phyloP scores from a whole-genome alignment of 2,888 invertebrate genomes.

The Beris chalybata region DNA sequence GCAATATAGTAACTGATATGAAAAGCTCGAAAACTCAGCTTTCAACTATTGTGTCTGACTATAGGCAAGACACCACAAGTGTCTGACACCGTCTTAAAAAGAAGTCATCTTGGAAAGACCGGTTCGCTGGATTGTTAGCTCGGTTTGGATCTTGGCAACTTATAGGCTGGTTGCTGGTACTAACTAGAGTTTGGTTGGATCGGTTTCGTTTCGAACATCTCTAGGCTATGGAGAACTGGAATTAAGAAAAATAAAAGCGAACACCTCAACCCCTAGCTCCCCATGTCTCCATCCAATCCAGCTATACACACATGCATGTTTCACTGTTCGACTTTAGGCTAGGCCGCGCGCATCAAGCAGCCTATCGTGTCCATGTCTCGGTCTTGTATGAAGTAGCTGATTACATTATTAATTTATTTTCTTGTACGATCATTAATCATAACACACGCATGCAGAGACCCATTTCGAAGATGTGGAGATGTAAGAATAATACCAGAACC shows the following conservation, averaged over 20 bases:
- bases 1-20: too few species aligned
- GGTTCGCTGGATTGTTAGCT: too few species aligned
- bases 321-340: slow-evolving; percentile 16
- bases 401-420: slow-evolving; percentile 53
- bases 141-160: too few species aligned
- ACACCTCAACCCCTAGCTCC: slow-evolving; percentile 10
- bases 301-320: not conserved
- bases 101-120: too few species aligned
- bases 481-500: too few species aligned
- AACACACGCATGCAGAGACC: slow-evolving; percentile 44
- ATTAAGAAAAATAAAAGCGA: slow-evolving; percentile 1
- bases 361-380: slow-evolving; percentile 24
- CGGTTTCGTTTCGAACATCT: slow-evolving; percentile 21
- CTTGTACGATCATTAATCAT: slow-evolving; percentile 55
- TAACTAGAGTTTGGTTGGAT: slow-evolving; percentile 4
- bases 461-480: not conserved
- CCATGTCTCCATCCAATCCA: not conserved
- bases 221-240: slow-evolving; percentile 10
- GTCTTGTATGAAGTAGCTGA: slow-evolving; percentile 49
- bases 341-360: slow-evolving; percentile 1
- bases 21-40: too few species aligned
- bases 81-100: too few species aligned
- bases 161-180: too few species aligned
- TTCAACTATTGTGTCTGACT: too few species aligned
- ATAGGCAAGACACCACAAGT: too few species aligned